These are phyloP conservation scores for Lepidocyrtinus sp. DNA, from an alignment of 2,888 invertebrate genomes.

Conservation along the genomic window DNA sequence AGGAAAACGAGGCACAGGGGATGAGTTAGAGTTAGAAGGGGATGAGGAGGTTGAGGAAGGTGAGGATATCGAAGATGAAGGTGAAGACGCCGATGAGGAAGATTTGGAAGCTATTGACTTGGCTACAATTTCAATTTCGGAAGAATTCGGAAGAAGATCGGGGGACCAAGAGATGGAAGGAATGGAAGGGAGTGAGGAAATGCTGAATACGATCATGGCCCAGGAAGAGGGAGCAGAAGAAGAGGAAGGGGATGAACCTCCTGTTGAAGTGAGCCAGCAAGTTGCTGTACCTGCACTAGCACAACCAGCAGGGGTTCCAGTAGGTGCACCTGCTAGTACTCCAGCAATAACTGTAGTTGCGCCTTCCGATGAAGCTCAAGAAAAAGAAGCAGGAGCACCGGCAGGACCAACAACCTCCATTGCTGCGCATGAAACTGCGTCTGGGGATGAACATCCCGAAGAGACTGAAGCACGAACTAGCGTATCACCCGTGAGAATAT, in stretches of 20 bases:
- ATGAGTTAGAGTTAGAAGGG: slow-evolving; percentile 29
- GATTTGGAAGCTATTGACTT: background rate
- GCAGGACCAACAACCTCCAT: too few relatives aligned
- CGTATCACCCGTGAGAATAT: background rate
- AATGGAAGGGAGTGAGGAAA: background rate
- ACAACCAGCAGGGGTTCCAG: background rate
- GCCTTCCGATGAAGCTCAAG: background rate
- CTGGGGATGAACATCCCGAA: background rate
- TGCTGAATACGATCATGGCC: background rate
- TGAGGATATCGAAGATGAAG: slow-evolving; percentile 20
- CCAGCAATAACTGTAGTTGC: background rate
- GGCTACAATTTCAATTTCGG: background rate
- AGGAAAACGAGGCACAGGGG: background rate
- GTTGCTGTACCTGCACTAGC: background rate
- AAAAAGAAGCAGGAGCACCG: too few relatives aligned
- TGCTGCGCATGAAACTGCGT: too few relatives aligned
- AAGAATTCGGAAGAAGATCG: background rate
- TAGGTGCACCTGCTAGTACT: background rate
- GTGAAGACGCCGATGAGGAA: slow-evolving; percentile 18
- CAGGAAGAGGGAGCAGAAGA: background rate
- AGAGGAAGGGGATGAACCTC: slow-evolving; percentile 22
- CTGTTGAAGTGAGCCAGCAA: slow-evolving; percentile 1
- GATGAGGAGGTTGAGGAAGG: slow-evolving; percentile 23
- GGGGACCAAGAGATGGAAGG: slow-evolving; percentile 1
- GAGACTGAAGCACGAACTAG: background rate